These are phyloP conservation scores for Agrotis clavis DNA, from an alignment of 2,888 invertebrate genomes.

Conservation along the genomic window DNA sequence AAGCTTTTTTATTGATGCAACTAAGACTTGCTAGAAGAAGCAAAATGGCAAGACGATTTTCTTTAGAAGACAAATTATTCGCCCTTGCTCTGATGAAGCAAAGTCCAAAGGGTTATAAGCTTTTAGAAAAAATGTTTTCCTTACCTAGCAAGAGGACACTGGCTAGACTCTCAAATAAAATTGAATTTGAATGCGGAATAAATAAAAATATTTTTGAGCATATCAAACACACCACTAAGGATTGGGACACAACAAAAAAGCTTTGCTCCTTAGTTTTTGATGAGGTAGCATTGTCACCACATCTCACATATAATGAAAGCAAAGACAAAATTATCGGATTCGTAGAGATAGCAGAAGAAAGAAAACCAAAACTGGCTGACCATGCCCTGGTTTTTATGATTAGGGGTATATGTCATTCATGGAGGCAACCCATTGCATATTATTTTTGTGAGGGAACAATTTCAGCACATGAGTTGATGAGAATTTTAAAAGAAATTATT, in stretches of 20 bases:
- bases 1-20: constrained; percentile 2
- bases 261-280: constrained; percentile 3
- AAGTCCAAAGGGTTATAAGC: neutral
- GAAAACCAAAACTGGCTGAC: neutral
- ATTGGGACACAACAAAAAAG: neutral
- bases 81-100: constrained; percentile 5
- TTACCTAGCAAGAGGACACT: constrained; percentile 5
- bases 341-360: neutral
- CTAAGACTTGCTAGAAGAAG: neutral
- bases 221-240: constrained; percentile 1
- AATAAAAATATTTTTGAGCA: constrained; percentile 7
- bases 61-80: constrained; percentile 4
- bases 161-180: neutral
- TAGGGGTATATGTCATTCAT: constrained; percentile 3
- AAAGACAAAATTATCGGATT: constrained; percentile 3
- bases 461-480: neutral
- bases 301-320: neutral
- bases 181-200: neutral
- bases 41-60: constrained; percentile 10
- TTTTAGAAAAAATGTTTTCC: neutral
- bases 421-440: constrained; percentile 3
- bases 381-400: constrained; percentile 7
- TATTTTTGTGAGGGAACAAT: constrained; percentile 14
- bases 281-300: neutral
- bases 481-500: constrained; percentile 5